Conservation (phyloP, 2,113 vertebrate genomes). For the Pica pica region DNA sequence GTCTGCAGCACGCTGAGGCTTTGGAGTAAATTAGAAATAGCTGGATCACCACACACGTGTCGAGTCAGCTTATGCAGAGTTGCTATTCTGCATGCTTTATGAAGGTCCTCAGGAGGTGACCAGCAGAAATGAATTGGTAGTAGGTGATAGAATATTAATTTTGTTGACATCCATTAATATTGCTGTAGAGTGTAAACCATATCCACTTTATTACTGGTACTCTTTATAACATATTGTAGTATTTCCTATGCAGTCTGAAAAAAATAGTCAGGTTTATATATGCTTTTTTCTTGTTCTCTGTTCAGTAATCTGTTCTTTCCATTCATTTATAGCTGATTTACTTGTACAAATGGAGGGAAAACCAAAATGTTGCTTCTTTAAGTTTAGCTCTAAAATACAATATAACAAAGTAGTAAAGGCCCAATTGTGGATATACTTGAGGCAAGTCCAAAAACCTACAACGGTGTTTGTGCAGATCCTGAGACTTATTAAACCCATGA, state of each 20-base stretch:
- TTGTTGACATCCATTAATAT: not conserved
- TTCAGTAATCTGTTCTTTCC: constrained; percentile 61
- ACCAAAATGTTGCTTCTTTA: constrained; percentile 96
- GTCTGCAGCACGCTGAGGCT: not conserved
- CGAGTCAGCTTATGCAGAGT: not conserved
- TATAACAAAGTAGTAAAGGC: constrained; percentile 89
- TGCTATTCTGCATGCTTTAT: not conserved
- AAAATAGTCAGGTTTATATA: not conserved
- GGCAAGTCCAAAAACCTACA: constrained; percentile 82
- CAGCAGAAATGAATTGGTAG: not conserved
- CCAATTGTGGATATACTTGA: constrained; percentile 95
- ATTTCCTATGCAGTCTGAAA: not conserved
- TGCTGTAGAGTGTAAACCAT: not conserved
- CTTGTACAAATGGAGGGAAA: constrained; percentile 83
- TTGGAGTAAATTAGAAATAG: not conserved
- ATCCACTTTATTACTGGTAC: not conserved
- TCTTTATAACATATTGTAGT: not conserved
- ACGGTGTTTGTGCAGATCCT: constrained; percentile 96
- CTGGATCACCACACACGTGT: not conserved
- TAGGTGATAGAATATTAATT: not conserved
- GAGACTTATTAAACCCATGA: constrained; percentile 87
- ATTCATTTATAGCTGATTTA: constrained; percentile 83
- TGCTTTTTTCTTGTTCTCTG: constrained; percentile 24
- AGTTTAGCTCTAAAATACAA: constrained; percentile 90
- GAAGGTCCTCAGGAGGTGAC: not conserved